Evolutionary conservation across 1,140 invertebrate species (phyloP).

Genomic region (Microplitis demolitor): DNA sequence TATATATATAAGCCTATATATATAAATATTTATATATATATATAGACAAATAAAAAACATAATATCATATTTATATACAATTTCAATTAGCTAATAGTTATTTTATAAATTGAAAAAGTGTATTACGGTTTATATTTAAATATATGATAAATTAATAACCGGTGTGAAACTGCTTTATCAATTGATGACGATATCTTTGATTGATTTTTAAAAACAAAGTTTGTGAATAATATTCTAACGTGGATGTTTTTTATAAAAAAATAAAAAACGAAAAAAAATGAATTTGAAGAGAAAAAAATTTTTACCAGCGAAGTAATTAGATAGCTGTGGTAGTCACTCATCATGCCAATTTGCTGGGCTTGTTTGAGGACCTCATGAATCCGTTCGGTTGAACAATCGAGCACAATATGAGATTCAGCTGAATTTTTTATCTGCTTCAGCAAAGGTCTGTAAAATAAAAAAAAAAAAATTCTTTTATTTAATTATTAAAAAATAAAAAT

Average conservation of each 20-base stretch:
- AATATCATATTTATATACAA: not conserved
- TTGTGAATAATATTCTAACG: no score
- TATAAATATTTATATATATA: no score
- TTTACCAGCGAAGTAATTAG: conserved; percentile 86
- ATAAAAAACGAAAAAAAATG: no score
- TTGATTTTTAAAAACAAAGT: no score
- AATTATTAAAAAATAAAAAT: not conserved
- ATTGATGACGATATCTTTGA: no score
- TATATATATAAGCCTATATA: no score
- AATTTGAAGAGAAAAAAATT: not conserved
- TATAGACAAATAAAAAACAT: not conserved
- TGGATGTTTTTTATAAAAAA: no score
- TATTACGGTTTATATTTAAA: no score
- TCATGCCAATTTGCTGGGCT: conserved; percentile 94
- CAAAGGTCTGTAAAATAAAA: conserved; percentile 70
- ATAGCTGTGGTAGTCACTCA: conserved; percentile 92
- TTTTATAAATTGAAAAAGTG: not conserved
- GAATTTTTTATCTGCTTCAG: conserved; percentile 91
- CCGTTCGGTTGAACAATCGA: conserved; percentile 87
- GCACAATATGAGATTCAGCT: conserved; percentile 87
- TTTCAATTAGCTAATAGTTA: not conserved
- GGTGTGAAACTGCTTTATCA: no score
- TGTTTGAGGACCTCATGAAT: conserved; percentile 86
- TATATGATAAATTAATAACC: no score
- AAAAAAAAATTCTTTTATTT: not conserved